A percentile compares a stretch with the other conserved stretches of the same genome.
These are phyloP conservation scores for Ichneumoninae sp. DNA, from an alignment of 2,888 invertebrate species.

Conservation along the genomic window DNA sequence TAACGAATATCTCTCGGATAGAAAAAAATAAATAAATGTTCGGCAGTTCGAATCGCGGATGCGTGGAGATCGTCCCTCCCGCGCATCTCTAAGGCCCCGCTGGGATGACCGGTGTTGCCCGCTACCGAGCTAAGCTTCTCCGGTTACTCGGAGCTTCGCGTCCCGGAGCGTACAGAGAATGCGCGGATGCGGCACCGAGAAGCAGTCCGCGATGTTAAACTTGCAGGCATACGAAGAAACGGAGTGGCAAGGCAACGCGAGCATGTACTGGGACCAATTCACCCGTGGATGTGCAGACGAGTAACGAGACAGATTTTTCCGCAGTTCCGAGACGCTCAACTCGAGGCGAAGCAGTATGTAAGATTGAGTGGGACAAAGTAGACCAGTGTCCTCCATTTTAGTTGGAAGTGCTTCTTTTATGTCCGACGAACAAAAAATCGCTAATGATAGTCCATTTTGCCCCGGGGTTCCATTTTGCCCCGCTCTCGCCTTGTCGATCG, in stretches of 20 bases:
- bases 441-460: neutral
- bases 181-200: conserved; percentile 39
- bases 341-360: conserved; percentile 67
- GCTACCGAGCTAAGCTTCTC: conserved; percentile 65
- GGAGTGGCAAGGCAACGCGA: conserved; percentile 12
- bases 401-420: neutral
- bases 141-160: conserved; percentile 68
- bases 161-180: conserved; percentile 33
- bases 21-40: conserved; percentile 10
- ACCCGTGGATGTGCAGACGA: conserved; percentile 49
- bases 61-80: conserved; percentile 35
- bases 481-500: neutral
- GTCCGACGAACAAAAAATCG: neutral
- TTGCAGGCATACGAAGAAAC: conserved; percentile 29
- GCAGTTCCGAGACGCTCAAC: conserved; percentile 67
- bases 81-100: conserved; percentile 28
- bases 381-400: neutral
- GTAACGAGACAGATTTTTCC: conserved; percentile 77
- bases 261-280: conserved; percentile 6
- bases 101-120: neutral
- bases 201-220: conserved; percentile 37
- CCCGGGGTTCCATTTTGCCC: too few species aligned
- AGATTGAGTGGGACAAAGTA: neutral
- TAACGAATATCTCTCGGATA: conserved; percentile 9
- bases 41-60: conserved; percentile 54